phyloP scores from a whole-genome alignment of 1,140 invertebrate species.

The Ditylenchus dipsaci region DNA sequence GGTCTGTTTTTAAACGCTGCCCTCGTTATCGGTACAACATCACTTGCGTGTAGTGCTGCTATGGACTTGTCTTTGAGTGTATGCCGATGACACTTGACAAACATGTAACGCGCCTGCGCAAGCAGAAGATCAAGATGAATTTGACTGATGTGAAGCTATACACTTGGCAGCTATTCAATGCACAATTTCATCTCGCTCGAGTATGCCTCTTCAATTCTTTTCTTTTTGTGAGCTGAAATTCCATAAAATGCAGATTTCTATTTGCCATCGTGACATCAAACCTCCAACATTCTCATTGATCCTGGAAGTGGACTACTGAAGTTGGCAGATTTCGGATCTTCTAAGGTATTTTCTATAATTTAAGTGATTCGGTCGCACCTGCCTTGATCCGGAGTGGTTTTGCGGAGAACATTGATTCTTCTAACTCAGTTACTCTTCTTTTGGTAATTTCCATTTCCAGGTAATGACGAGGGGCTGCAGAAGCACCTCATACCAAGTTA shows the following conservation, averaged over 20 bases:
- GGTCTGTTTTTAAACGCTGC: no score
- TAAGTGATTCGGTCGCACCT: neutral
- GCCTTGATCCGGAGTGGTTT: neutral
- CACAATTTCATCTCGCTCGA: slow-evolving; percentile 3
- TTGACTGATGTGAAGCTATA: slow-evolving; percentile 42
- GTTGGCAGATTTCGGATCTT: slow-evolving; percentile 46
- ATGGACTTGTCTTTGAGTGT: slow-evolving; percentile 38
- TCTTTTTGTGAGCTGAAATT: neutral
- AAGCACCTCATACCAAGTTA: slow-evolving; percentile 37
- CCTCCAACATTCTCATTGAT: slow-evolving; percentile 45
- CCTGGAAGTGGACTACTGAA: slow-evolving; percentile 34
- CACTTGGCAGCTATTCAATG: slow-evolving; percentile 44
- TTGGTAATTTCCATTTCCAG: no score
- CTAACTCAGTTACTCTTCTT: no score
- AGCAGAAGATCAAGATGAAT: neutral
- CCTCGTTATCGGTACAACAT: no score
- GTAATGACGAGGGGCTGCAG: neutral
- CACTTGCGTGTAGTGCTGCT: slow-evolving; percentile 6
- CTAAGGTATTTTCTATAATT: no score
- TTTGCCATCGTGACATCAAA: slow-evolving; percentile 67
- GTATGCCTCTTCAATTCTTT: neutral
- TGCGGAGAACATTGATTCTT: no score
- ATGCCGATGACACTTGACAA: slow-evolving; percentile 27
- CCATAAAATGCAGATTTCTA: slow-evolving; percentile 74
- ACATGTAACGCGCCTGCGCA: slow-evolving; percentile 9